Percentiles rank a stretch among this genome's conserved stretches.
Conservation (phyloP, 2,797 vertebrate species). For the Sorex maritimensis region DNA sequence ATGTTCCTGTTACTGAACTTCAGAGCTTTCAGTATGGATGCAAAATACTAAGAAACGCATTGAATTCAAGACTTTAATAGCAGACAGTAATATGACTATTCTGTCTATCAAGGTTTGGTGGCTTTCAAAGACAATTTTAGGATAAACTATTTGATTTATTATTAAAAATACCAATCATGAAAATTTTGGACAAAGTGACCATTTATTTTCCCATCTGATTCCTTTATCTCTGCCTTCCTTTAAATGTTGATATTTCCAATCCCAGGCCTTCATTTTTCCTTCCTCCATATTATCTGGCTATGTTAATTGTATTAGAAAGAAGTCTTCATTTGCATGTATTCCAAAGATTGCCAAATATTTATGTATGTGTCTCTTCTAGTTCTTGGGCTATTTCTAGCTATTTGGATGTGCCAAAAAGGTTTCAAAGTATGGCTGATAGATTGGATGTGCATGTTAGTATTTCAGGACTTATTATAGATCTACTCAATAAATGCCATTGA, state of each 20-base stretch:
- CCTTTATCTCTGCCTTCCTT: not conserved
- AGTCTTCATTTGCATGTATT: not conserved
- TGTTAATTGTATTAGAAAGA: not conserved
- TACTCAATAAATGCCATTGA: no score
- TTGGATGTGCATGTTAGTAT: not conserved
- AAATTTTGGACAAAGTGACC: not conserved
- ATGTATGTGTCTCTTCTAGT: not conserved
- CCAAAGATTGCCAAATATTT: not conserved
- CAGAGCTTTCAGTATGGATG: constrained; percentile 2
- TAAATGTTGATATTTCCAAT: constrained; percentile 13
- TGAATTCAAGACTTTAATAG: constrained; percentile 35
- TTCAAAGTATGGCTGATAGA: not conserved
- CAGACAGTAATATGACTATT: not conserved
- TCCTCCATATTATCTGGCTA: not conserved
- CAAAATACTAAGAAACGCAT: constrained; percentile 22
- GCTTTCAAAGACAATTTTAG: constrained; percentile 28
- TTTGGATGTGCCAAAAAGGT: not conserved
- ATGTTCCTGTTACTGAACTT: constrained; percentile 14
- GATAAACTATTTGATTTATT: constrained; percentile 4
- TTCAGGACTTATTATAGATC: no score
- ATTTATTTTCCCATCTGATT: not conserved
- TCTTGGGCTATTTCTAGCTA: not conserved
- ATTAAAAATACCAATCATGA: not conserved
- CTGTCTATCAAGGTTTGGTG: not conserved
- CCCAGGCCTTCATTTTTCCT: not conserved